Percentiles rank a stretch among this genome's conserved stretches.
These are phyloP conservation scores for Onychostruthus taczanowskii DNA, from an alignment of 2,113 vertebrate species.

Conservation along the genomic window DNA sequence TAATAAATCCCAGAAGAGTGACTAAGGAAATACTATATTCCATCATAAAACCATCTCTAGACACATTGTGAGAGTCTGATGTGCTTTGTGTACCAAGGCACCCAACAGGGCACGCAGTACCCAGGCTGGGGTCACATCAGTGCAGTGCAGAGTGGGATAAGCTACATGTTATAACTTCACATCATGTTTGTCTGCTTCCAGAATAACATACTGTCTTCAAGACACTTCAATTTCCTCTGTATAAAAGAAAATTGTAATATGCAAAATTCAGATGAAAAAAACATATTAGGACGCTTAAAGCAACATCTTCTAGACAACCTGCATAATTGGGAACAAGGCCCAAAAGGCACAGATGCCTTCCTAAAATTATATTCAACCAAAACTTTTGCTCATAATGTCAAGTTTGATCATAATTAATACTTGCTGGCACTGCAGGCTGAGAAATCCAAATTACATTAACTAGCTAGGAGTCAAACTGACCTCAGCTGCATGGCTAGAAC, in stretches of 20 bases:
- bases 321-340: background rate
- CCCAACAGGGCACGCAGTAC: background rate
- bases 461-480: background rate
- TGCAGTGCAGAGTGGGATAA: background rate
- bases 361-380: background rate
- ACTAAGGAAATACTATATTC: background rate
- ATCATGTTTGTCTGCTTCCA: background rate
- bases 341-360: background rate
- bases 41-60: background rate
- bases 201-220: background rate
- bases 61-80: background rate
- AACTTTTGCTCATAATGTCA: background rate
- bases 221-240: background rate
- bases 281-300: background rate
- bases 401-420: background rate
- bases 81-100: background rate
- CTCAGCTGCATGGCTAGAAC: background rate
- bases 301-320: background rate
- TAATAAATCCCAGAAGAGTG: background rate
- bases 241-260: background rate
- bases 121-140: background rate
- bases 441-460: background rate
- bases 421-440: background rate
- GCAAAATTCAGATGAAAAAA: background rate
- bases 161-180: no score